Evolutionary conservation across 1,140 invertebrate species (phyloP).

Genomic region (Lordiphosa clarofinis): DNA sequence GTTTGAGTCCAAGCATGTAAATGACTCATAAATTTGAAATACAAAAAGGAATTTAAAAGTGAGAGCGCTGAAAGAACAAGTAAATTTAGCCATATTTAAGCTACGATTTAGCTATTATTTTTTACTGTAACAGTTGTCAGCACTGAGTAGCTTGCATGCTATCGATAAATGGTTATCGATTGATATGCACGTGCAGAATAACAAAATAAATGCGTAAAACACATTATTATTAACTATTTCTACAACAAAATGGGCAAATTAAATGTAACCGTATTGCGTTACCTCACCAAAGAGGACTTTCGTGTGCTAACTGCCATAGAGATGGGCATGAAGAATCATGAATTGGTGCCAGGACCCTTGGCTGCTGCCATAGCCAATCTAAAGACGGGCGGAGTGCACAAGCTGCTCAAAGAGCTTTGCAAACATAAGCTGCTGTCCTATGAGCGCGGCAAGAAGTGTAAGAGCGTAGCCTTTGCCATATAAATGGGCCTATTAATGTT

Average conservation of each 20-base stretch:
- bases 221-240: conserved; percentile 1
- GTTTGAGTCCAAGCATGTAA: too few species aligned
- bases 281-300: conserved; percentile 94
- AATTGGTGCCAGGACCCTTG: conserved; percentile 93
- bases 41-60: too few species aligned
- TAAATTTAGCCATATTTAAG: too few species aligned
- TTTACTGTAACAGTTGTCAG: too few species aligned
- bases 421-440: conserved; percentile 94
- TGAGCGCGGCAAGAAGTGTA: conserved; percentile 96
- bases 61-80: too few species aligned
- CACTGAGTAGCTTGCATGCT: too few species aligned
- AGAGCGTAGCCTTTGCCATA: conserved; percentile 66
- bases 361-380: conserved; percentile 97
- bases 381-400: conserved; percentile 95
- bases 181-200: conserved; percentile 49
- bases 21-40: too few species aligned
- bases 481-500: too few species aligned
- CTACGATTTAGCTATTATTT: too few species aligned
- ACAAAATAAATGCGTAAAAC: conserved; percentile 31
- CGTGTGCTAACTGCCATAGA: conserved; percentile 96
- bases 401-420: conserved; percentile 92
- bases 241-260: conserved; percentile 92
- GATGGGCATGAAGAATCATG: conserved; percentile 99
- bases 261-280: conserved; percentile 93
- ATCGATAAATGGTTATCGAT: conserved; percentile 17